A percentile compares a stretch with the other conserved stretches of the same genome.
Conservation (phyloP, 92 coral and sea anemone species). For the Epizoanthus illoricatus region DNA sequence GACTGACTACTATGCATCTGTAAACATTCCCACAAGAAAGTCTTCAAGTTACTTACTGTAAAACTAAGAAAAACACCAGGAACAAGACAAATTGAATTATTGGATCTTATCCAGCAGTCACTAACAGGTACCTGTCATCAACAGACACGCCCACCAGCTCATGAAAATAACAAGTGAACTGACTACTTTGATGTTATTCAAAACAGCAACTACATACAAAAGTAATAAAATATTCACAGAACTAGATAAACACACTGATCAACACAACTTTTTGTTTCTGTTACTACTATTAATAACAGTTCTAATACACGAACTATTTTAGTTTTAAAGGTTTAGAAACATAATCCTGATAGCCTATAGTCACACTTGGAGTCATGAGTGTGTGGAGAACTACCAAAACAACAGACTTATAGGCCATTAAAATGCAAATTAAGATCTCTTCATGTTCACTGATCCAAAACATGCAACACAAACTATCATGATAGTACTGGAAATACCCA, state of each 20-base stretch:
- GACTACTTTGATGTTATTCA: background rate
- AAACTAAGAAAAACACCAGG: background rate
- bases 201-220: constrained; percentile 13
- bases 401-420: background rate
- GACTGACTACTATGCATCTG: background rate
- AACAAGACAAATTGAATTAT: background rate
- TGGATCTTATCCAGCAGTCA: constrained; percentile 21
- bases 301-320: too few relatives aligned
- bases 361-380: background rate
- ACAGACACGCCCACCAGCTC: background rate
- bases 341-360: background rate
- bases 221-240: constrained; percentile 26
- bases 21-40: background rate
- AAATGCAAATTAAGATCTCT: constrained; percentile 30
- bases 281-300: background rate
- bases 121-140: constrained; percentile 21
- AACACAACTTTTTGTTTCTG: constrained; percentile 8
- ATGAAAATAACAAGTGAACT: background rate
- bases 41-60: background rate
- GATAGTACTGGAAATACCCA: too few relatives aligned
- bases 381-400: background rate
- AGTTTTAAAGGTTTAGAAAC: background rate
- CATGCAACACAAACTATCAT: background rate
- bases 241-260: background rate
- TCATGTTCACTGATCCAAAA: constrained; percentile 30